phyloP scores from a whole-genome alignment of 2,888 invertebrate genomes.

The Ptychoptera contaminata region DNA sequence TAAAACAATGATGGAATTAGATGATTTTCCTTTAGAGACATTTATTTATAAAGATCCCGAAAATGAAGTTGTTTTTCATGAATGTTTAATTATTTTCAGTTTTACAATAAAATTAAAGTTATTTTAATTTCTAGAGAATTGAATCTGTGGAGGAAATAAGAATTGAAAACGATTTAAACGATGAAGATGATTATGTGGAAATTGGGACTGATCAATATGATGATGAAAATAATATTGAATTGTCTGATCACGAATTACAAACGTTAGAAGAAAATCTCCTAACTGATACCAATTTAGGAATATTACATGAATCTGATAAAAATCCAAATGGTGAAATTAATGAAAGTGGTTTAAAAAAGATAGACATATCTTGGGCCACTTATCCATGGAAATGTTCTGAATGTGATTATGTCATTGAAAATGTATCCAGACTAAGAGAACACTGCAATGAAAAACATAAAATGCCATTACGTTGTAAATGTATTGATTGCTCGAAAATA shows the following conservation, averaged over 20 bases:
- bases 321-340: not conserved
- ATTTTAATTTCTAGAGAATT: too few species aligned
- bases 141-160: not conserved
- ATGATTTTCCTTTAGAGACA: not conserved
- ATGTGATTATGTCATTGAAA: conserved; percentile 6
- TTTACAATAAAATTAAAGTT: too few species aligned
- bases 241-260: not conserved
- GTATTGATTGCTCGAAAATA: conserved; percentile 17
- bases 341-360: conserved; percentile 1
- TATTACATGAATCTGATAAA: not conserved
- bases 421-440: conserved; percentile 5
- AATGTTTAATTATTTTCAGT: too few species aligned
- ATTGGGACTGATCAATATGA: not conserved
- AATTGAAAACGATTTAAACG: not conserved
- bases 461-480: conserved; percentile 9
- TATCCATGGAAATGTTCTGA: conserved; percentile 13
- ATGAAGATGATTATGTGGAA: not conserved
- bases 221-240: not conserved
- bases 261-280: too few species aligned
- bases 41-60: too few species aligned
- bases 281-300: too few species aligned
- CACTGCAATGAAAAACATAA: conserved; percentile 7
- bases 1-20: too few species aligned
- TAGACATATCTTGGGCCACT: conserved; percentile 9
- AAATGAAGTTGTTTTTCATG: too few species aligned